phyloP scores from a whole-genome alignment of 1,140 invertebrate species.

The Drosophila rhopaloa region DNA sequence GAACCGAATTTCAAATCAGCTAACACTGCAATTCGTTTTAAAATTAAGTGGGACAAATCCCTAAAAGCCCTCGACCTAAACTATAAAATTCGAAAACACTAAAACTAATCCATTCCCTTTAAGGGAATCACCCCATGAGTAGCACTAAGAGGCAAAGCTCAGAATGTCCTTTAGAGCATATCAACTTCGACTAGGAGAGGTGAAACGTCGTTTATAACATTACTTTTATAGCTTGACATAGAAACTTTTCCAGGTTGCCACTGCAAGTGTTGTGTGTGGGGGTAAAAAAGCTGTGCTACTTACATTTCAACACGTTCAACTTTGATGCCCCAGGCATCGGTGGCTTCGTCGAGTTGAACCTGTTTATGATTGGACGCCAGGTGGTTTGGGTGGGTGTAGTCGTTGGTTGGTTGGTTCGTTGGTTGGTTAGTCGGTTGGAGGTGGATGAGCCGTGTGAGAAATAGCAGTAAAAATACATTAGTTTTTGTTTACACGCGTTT shows the following conservation, averaged over 20 bases:
- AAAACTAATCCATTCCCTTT: conserved; percentile 17
- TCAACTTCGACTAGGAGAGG: conserved; percentile 35
- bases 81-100: conserved; percentile 7
- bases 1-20: background rate
- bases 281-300: conserved; percentile 85
- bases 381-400: conserved; percentile 30
- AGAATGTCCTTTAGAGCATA: conserved; percentile 22
- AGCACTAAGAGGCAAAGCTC: conserved; percentile 14
- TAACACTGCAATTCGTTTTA: too few species aligned
- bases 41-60: background rate
- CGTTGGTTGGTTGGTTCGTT: conserved; percentile 22
- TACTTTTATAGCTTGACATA: conserved; percentile 70
- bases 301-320: conserved; percentile 98
- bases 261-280: conserved; percentile 17
- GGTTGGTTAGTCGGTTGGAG: conserved; percentile 14
- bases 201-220: conserved; percentile 50
- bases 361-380: conserved; percentile 85
- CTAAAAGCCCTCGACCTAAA: background rate
- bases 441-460: conserved; percentile 59
- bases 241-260: conserved; percentile 57
- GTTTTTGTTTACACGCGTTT: conserved; percentile 80
- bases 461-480: conserved; percentile 82
- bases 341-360: conserved; percentile 94
- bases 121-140: conserved; percentile 14
- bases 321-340: conserved; percentile 98